Base-by-base conservation (phyloP, 30 jellyfish, hydroid and myxozoan species). In the Hydractinia symbiolongicarpus region DNA sequence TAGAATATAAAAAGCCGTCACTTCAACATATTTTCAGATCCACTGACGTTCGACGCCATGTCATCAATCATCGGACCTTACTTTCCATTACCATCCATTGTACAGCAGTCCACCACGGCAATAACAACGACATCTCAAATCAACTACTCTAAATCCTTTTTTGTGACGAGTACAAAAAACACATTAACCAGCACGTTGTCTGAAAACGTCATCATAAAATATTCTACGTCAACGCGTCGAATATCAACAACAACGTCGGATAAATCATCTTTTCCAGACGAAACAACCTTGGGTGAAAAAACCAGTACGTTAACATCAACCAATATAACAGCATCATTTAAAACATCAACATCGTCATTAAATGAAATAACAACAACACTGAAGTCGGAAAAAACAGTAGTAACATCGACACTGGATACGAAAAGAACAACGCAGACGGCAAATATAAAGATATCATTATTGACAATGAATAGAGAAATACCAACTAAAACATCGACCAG, bases 21-120 rank as follows among this genome's bases (percentile, higher is more conserved):
- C 3, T 58, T 58, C 19, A 58, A 58, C 69, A 58, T 13, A 0
- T 58, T 58, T 58, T 58, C 69, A 64, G 74, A 64, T 64, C 74
- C 74, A 64, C 40, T 64, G 40, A 64, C 74, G 40, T 64, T 6
- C 40, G 52, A 44, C 9, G 74, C 40, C 52, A 64, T 64, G 74
- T 64, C 74, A 64, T 64, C 74, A 64, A 6, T 64, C 19, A 64
- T 64, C 4, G 74, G 74, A 64, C 74, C 74, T n/a, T 64, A 1
- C 9, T 64, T 64, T 64, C 74, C 74, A 30, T 4, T 50, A 74
- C 68, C 83, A 50, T 58, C 83, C 5, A 7, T 13, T 19, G 50
- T 53, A 13, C 10, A 7, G 50, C 21, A 50, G 4, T 19, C 76
- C 21, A 66, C 9, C 21, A 66, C 15, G 15, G 50, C 15, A 4